Evolutionary conservation across 2,797 vertebrate genomes (phyloP).

Genomic region (Garrulus glandarius): DNA sequence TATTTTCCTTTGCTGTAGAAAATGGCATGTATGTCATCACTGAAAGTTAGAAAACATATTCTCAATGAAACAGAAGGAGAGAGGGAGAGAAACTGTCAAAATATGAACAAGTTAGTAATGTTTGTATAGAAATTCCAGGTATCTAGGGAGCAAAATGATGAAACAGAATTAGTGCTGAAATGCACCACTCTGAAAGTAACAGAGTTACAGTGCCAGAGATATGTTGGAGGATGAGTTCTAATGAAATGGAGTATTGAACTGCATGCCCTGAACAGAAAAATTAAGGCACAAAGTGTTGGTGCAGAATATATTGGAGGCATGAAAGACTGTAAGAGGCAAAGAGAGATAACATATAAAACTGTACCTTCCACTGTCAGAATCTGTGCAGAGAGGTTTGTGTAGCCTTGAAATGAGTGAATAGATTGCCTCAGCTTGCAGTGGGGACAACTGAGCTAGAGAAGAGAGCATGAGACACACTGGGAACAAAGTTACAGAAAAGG

Average conservation of each 20-base stretch:
- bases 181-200: neutral
- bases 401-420: neutral
- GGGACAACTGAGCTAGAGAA: neutral
- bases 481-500: neutral
- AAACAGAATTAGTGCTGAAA: neutral
- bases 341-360: neutral
- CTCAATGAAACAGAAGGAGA: neutral
- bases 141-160: neutral
- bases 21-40: neutral
- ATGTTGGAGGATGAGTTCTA: neutral
- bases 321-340: neutral
- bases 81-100: neutral
- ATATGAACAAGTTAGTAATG: neutral
- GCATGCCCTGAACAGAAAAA: neutral
- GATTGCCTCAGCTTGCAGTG: neutral
- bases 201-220: neutral
- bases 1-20: neutral
- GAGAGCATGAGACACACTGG: neutral
- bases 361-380: neutral
- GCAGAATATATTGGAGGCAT: neutral
- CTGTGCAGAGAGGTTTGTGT: neutral
- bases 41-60: neutral
- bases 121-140: neutral
- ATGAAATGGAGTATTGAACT: neutral
- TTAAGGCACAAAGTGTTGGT: neutral